Base-by-base conservation (phyloP, 2,888 invertebrate species). In the Pristionchus fissidentatus region DNA sequence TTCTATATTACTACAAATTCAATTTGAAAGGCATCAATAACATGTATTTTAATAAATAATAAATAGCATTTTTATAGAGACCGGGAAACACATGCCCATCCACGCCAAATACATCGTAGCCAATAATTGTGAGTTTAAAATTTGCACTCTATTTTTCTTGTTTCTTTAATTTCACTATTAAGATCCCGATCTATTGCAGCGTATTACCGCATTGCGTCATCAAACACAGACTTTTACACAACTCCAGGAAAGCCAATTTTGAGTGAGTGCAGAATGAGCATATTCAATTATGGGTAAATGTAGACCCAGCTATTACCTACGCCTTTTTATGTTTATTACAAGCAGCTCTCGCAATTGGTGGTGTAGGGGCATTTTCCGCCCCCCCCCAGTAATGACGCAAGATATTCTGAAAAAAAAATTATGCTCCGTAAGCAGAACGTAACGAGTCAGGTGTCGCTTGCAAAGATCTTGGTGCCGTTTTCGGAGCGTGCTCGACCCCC, bases 371-470 rank as follows among this genome's bases (percentile, higher is more conserved):
- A n/a, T n/a, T n/a, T n/a, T n/a, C n/a, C n/a, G n/a, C n/a, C n/a
- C n/a, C n/a, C n/a, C n/a, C n/a, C n/a, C n/a, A n/a, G n/a, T n/a
- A n/a, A n/a, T n/a, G n/a, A n/a, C n/a, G n/a, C n/a, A n/a, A n/a
- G n/a, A n/a, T n/a, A n/a, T n/a, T n/a, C n/a, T n/a, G n/a, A n/a
- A n/a, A n/a, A n/a, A n/a, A n/a, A n/a, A n/a, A n/a, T n/a, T n/a
- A n/a, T n/a, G n/a, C n/a, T n/a, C n/a, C n/a, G n/a, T n/a, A n/a
- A n/a, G n/a, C n/a, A n/a, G n/a, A n/a, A n/a, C n/a, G n/a, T n/a
- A n/a, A n/a, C n/a, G n/a, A n/a, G n/a, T n/a, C n/a, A n/a, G 60
- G 60, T 32, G 13, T 60, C 60, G 22, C 66, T 29, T 66, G 66
- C 66, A 38, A 22, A 3, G 66, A 66, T 38, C 3, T 38, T n/a